Evolutionary conservation across 2,113 vertebrate species (phyloP).

Genomic region (Asarcornis scutulata): DNA sequence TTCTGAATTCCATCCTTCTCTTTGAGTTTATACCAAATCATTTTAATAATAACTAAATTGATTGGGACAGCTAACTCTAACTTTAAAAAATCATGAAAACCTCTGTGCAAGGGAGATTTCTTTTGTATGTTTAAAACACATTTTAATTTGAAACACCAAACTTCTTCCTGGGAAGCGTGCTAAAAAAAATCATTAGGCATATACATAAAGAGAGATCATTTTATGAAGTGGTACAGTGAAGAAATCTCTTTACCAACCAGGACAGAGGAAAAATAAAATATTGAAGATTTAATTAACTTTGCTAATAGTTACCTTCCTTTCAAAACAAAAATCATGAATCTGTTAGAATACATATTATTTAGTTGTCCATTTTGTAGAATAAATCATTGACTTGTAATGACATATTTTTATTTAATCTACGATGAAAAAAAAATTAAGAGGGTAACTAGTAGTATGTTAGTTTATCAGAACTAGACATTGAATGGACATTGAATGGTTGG

Average conservation of each 20-base stretch:
- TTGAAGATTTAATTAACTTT: not conserved
- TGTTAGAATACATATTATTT: not conserved
- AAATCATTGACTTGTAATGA: not conserved
- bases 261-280: not conserved
- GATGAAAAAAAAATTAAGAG: not conserved
- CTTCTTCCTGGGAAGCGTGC: conserved; percentile 42
- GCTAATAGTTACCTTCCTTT: not conserved
- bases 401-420: not conserved
- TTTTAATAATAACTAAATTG: conserved; percentile 10
- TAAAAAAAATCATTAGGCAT: conserved; percentile 65
- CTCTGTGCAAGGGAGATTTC: not conserved
- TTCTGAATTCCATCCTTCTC: conserved; percentile 32
- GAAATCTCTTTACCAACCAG: not conserved
- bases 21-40: conserved; percentile 49
- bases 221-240: not conserved
- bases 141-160: conserved; percentile 64
- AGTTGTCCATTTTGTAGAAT: not conserved
- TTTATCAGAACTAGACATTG: not conserved
- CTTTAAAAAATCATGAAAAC: conserved; percentile 59
- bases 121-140: conserved; percentile 67
- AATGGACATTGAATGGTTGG: too few species aligned
- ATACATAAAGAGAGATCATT: conserved; percentile 15
- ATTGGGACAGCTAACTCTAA: conserved; percentile 42
- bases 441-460: not conserved
- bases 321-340: not conserved